Evolutionary conservation across 2,888 invertebrate species (phyloP).

Genomic region (Cerastis rubricosa): DNA sequence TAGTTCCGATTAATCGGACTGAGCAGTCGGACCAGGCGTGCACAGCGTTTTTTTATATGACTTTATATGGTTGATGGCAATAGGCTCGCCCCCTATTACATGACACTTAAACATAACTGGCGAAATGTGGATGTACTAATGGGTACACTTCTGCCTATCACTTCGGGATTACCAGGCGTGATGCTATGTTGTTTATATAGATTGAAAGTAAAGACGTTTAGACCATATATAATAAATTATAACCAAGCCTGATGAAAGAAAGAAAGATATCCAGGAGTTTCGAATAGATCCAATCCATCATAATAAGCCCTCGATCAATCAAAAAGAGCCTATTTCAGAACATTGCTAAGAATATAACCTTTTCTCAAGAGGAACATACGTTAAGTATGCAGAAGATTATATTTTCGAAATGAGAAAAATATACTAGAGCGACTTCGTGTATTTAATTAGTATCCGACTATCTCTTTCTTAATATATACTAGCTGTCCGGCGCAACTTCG

Average conservation of each 20-base stretch:
- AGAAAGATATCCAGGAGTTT: constrained; percentile 12
- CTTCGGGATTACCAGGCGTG: too few species aligned
- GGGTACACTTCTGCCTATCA: too few species aligned
- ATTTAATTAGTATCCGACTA: neutral
- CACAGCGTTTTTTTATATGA: too few species aligned
- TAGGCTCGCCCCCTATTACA: too few species aligned
- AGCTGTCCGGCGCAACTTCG: too few species aligned
- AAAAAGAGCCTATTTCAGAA: neutral
- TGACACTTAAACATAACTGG: too few species aligned
- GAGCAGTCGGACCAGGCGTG: too few species aligned
- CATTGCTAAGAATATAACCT: neutral
- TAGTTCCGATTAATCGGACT: too few species aligned
- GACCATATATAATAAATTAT: neutral
- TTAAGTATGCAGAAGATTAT: neutral
- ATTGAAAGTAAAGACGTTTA: neutral
- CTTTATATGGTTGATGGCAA: too few species aligned
- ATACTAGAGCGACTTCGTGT: neutral
- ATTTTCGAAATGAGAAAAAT: neutral
- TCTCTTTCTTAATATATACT: too few species aligned
- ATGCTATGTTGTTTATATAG: too few species aligned
- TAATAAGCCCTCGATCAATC: constrained; percentile 25
- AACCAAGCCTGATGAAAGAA: constrained; percentile 10
- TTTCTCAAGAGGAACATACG: neutral
- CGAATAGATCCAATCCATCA: constrained; percentile 16
- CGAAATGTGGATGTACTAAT: too few species aligned